Evolutionary conservation across 2,113 vertebrate genomes (phyloP).

Genomic region (Hippolais icterina): DNA sequence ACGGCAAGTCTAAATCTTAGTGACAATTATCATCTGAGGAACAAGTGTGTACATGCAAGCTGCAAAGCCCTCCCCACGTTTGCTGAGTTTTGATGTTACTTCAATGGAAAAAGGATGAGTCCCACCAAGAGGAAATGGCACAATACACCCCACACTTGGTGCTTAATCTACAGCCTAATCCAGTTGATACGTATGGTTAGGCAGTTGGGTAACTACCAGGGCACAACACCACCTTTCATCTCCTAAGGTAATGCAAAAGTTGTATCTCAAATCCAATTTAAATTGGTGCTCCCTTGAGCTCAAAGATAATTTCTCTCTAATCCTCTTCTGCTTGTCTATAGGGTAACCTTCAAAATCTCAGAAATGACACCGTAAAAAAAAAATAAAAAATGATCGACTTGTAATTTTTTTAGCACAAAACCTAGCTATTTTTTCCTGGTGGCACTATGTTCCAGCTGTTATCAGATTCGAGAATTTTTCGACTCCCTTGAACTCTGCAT

Average conservation of each 20-base stretch:
- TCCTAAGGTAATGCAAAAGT: constrained; percentile 44
- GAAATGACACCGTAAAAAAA: not conserved
- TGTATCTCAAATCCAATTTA: constrained; percentile 59
- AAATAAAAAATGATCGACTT: constrained; percentile 37
- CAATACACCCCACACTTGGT: not conserved
- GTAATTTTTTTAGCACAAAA: constrained; percentile 46
- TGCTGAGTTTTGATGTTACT: not conserved
- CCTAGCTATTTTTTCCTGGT: constrained; percentile 27
- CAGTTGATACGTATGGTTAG: not conserved
- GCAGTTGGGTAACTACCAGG: not conserved
- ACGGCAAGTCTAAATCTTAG: not conserved
- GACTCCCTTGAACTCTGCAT: constrained; percentile 39
- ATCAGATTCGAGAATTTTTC: constrained; percentile 37
- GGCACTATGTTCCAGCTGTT: constrained; percentile 13
- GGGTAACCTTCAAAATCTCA: constrained; percentile 51
- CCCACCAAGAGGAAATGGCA: not conserved
- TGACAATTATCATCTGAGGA: not conserved
- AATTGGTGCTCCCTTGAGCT: constrained; percentile 51
- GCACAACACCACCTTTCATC: not conserved
- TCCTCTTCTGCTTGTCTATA: constrained; percentile 36
- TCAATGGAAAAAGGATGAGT: not conserved
- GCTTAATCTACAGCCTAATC: constrained; percentile 5
- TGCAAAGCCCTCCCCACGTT: not conserved
- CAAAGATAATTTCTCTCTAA: constrained; percentile 65
- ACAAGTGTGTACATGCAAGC: not conserved